Conservation (phyloP, 2,888 invertebrate species). For the Leucophenga maculata region DNA sequence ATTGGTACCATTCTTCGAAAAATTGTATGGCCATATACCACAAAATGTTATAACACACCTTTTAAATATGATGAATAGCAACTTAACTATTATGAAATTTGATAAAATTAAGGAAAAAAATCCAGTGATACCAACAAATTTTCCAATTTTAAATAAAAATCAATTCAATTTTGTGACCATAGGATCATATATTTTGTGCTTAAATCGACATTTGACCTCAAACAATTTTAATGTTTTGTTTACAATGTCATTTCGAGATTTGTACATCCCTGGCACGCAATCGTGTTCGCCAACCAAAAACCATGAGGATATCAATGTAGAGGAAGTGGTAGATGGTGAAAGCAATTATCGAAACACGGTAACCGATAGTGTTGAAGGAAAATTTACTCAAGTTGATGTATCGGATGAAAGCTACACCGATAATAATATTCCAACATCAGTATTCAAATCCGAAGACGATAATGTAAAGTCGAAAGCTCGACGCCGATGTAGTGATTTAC, state of each 20-base stretch:
- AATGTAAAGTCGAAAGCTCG: constrained; percentile 72
- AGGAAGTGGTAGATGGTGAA: background rate
- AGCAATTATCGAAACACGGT: background rate
- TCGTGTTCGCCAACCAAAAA: background rate
- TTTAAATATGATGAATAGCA: constrained; percentile 41
- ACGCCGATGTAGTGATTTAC: constrained; percentile 80
- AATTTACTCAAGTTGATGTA: background rate
- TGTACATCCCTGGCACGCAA: background rate
- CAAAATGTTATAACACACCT: constrained; percentile 31
- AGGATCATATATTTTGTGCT: no score
- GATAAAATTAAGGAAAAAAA: background rate
- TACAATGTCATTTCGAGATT: no score
- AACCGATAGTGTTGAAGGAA: background rate
- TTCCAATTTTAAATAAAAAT: no score
- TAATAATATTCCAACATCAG: constrained; percentile 49
- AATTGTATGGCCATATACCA: constrained; percentile 47
- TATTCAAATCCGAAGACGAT: constrained; percentile 53
- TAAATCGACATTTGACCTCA: no score
- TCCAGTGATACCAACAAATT: background rate
- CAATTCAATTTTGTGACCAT: no score
- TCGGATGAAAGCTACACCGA: constrained; percentile 37
- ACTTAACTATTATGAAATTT: constrained; percentile 42
- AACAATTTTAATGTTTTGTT: no score
- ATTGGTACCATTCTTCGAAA: constrained; percentile 56
- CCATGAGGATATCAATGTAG: background rate